A percentile compares a stretch with the other conserved stretches of the same genome.
These are phyloP conservation scores for Drosophila nigricruria DNA, from an alignment of 2,888 invertebrate species.

Conservation along the genomic window DNA sequence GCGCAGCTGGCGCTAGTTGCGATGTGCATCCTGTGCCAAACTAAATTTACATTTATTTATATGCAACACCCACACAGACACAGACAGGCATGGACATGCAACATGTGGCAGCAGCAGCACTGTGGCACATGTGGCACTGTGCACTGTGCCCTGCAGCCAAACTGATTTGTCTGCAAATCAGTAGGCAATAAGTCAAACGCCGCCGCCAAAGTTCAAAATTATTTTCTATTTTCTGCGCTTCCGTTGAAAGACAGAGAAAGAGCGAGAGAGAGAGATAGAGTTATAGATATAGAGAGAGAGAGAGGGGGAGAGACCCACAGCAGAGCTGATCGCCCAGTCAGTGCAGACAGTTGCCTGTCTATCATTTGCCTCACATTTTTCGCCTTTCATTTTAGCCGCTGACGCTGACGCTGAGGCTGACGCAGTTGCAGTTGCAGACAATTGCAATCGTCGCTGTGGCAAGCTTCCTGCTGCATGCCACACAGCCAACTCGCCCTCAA, in stretches of 20 bases:
- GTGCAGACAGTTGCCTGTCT: conserved; percentile 73
- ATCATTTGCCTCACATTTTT: conserved; percentile 75
- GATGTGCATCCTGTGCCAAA: conserved; percentile 71
- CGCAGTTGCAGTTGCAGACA: conserved; percentile 70
- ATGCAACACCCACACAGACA: conserved; percentile 73
- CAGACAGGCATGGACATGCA: conserved; percentile 27
- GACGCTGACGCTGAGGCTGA: conserved; percentile 69
- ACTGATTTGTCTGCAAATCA: conserved; percentile 79
- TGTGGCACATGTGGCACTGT: conserved; percentile 31
- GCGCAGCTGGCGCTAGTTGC: conserved; percentile 70
- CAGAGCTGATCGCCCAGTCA: conserved; percentile 34
- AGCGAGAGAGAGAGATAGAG: not conserved
- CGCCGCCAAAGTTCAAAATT: conserved; percentile 78
- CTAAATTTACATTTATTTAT: conserved; percentile 82
- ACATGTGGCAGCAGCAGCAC: conserved; percentile 39
- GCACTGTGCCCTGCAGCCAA: conserved; percentile 49
- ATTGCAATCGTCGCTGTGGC: conserved; percentile 57
- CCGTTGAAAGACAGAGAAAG: conserved; percentile 49
- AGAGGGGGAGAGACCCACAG: conserved; percentile 9
- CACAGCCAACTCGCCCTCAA: conserved; percentile 56
- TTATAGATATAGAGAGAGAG: not conserved
- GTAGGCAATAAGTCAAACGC: conserved; percentile 81
- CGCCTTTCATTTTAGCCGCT: conserved; percentile 80
- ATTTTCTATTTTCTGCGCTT: conserved; percentile 77
- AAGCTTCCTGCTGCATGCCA: conserved; percentile 39